A percentile compares a stretch with the other conserved stretches of the same genome.
phyloP scores from a whole-genome alignment of 2,113 vertebrate genomes.

The Halichoerus grypus region DNA sequence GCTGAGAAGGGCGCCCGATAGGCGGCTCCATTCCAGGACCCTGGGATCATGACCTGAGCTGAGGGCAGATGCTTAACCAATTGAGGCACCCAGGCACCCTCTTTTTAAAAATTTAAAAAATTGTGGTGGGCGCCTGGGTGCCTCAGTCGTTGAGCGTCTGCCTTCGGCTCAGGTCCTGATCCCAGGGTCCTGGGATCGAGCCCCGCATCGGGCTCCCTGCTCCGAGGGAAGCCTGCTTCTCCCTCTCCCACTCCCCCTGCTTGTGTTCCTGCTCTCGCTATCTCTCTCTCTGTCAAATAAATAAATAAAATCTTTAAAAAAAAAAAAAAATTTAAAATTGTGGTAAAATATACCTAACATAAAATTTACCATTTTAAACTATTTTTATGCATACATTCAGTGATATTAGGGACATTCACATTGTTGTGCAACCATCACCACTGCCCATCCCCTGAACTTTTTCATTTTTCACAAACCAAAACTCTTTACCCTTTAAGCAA shows the following conservation, averaged over 20 bases:
- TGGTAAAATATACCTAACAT: background rate
- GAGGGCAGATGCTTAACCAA: background rate
- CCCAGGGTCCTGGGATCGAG: too few relatives aligned
- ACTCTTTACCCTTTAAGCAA: background rate
- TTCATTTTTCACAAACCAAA: background rate
- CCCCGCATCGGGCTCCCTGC: too few relatives aligned
- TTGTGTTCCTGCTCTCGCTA: too few relatives aligned
- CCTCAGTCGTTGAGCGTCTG: too few relatives aligned
- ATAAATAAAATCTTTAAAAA: too few relatives aligned
- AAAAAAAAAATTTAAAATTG: background rate
- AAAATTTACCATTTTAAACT: background rate
- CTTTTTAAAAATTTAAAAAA: background rate
- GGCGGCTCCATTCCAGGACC: background rate
- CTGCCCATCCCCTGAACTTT: background rate
- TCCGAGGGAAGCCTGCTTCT: too few relatives aligned
- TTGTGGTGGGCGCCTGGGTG: too few relatives aligned
- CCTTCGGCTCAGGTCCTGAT: too few relatives aligned
- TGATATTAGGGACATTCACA: background rate
- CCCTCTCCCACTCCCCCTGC: too few relatives aligned
- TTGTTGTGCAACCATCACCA: background rate
- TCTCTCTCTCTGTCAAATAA: too few relatives aligned
- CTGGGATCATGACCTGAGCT: background rate
- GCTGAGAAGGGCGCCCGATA: background rate
- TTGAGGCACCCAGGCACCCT: background rate
- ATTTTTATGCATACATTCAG: conserved; percentile 39